These are phyloP conservation scores for Rhagoletis pomonella DNA, from an alignment of 1,140 invertebrate species.

Conservation along the genomic window DNA sequence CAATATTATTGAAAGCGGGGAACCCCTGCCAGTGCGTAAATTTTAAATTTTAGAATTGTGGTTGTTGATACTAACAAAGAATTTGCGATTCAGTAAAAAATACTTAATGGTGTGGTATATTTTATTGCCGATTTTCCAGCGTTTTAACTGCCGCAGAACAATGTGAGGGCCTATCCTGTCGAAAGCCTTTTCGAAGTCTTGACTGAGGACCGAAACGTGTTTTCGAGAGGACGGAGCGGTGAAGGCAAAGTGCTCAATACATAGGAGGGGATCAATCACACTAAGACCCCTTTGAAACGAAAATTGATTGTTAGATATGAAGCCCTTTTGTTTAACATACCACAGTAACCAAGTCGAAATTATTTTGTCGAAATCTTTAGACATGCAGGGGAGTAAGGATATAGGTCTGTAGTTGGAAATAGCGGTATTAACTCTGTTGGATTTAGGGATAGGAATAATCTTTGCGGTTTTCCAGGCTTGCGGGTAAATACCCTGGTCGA, in stretches of 20 bases:
- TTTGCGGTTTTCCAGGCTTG: constrained; percentile 17
- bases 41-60: not conserved
- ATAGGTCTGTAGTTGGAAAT: not conserved
- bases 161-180: not conserved
- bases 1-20: not conserved
- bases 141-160: constrained; percentile 16
- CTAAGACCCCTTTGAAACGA: no score
- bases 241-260: not conserved
- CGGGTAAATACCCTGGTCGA: constrained; percentile 7
- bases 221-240: constrained; percentile 7
- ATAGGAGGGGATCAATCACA: not conserved
- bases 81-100: not conserved
- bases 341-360: not conserved
- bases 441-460: not conserved
- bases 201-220: not conserved
- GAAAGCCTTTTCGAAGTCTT: constrained; percentile 27
- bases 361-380: constrained; percentile 35
- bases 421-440: no score
- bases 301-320: not conserved
- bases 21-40: not conserved
- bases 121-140: not conserved
- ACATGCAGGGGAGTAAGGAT: not conserved
- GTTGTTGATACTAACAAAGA: constrained; percentile 4
- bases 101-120: not conserved
- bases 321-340: not conserved